Percentiles rank a stretch among this genome's conserved stretches.
Conservation (phyloP, 2,113 vertebrate species). For the Corythornis vintsioides region DNA sequence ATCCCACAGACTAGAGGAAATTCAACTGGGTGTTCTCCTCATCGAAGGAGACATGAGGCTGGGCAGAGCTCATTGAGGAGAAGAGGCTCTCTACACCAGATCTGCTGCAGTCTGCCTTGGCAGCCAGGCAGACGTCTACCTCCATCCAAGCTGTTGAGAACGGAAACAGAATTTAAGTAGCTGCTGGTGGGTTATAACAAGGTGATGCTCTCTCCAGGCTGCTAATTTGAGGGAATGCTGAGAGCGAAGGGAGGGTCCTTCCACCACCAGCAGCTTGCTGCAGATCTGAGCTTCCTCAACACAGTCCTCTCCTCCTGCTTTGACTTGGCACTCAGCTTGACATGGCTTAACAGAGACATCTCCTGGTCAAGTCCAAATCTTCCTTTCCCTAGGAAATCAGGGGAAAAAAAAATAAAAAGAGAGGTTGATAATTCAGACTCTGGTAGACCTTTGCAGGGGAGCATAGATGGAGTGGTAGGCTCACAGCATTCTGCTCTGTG, state of each 20-base stretch:
- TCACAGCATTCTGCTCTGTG: background rate
- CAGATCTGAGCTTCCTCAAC: background rate
- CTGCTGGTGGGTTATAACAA: background rate
- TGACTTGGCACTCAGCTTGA: background rate
- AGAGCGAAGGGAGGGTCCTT: background rate
- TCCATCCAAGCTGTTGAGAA: background rate
- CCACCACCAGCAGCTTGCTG: background rate
- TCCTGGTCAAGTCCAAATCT: constrained; percentile 40
- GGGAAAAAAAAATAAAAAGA: background rate
- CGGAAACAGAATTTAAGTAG: background rate
- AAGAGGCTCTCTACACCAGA: background rate
- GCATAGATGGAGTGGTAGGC: fast-evolving
- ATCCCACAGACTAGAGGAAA: background rate
- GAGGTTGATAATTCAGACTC: background rate
- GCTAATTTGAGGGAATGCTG: background rate
- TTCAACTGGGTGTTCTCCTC: background rate
- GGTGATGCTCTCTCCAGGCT: background rate
- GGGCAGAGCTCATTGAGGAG: background rate
- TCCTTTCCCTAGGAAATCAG: background rate
- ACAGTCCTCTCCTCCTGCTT: background rate
- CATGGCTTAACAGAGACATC: constrained; percentile 54
- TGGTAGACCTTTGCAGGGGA: background rate
- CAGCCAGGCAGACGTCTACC: background rate
- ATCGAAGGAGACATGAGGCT: fast-evolving
- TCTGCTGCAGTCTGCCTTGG: background rate